These are phyloP conservation scores for Phalacrocorax carbo DNA, from an alignment of 2,113 vertebrate species.

Conservation along the genomic window DNA sequence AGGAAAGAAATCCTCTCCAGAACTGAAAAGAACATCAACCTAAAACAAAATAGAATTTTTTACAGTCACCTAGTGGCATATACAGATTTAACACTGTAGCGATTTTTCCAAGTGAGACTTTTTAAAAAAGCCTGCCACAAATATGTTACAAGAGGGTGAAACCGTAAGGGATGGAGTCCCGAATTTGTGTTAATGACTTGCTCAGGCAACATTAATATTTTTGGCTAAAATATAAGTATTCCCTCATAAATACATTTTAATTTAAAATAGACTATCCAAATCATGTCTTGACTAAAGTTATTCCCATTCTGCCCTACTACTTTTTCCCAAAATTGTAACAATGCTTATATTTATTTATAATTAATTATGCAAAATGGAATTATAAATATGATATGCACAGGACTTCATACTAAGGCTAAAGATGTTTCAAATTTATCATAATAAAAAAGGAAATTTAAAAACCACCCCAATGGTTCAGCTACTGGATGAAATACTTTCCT, in stretches of 20 bases:
- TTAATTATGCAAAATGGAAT: background rate
- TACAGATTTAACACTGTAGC: background rate
- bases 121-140: background rate
- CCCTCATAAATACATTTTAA: background rate
- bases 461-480: background rate
- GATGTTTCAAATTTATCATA: background rate
- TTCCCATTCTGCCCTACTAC: background rate
- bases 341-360: background rate
- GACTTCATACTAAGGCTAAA: background rate
- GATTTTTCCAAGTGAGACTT: background rate
- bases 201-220: background rate
- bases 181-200: background rate
- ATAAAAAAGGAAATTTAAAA: background rate
- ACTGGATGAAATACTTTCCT: background rate
- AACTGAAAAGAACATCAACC: background rate
- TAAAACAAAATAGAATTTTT: background rate
- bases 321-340: background rate
- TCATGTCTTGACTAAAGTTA: background rate
- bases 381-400: background rate
- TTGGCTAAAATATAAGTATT: background rate
- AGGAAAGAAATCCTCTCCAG: background rate
- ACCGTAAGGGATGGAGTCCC: background rate
- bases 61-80: background rate
- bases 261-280: background rate
- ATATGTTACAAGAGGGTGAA: background rate